Base-by-base conservation (phyloP, 2,888 invertebrate genomes). In the Iselma pallidipennis region DNA sequence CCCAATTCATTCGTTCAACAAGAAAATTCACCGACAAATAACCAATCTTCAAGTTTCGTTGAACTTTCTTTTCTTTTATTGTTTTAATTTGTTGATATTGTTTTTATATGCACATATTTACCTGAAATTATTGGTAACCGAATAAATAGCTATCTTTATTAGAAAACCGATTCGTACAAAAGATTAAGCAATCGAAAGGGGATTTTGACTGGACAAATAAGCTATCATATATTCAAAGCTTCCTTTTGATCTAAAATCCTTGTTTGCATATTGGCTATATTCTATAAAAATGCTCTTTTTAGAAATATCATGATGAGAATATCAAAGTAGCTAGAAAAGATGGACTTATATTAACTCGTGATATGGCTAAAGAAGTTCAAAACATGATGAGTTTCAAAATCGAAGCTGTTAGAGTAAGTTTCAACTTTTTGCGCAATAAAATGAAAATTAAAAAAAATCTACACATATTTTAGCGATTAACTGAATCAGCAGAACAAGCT, bases 301-400 rank as follows among this genome's bases (percentile, higher is more conserved):
- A 94, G 94, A 92, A 91, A 86, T 94, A 91, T 81, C 89, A 89
- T 78, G 90, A 90, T 71, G 87, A 87, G 77, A 90, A 91, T 70
- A 89, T 91, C 65, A 88, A 89, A 73, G 91, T 95, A 62, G 87
- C 87, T 55, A 88, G 91, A 68, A 93, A 94, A 79, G 95, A 96
- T 77, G 94, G 95, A 7, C 85, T 93, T 66, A 85, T 94, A 66
- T 84, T 96, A 71, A 90, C 95, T 61, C 87, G 93, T 51, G 94
- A 96, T 81, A 90, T 95, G 85, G 93, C 94, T 10, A 88, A 89
- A 0, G 95, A 96, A 82, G 94, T 96, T 57, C 94, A 95, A 82
- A 94, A 93, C 80, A 93, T 95, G 87, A 91, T 95, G 91, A 94
- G 94, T 80, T 93, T 94, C 83, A 94, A 95, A 83, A 92, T 91